These are phyloP conservation scores for Hofmannophila pseudospretella DNA, from an alignment of 2,888 invertebrate species.

Conservation along the genomic window DNA sequence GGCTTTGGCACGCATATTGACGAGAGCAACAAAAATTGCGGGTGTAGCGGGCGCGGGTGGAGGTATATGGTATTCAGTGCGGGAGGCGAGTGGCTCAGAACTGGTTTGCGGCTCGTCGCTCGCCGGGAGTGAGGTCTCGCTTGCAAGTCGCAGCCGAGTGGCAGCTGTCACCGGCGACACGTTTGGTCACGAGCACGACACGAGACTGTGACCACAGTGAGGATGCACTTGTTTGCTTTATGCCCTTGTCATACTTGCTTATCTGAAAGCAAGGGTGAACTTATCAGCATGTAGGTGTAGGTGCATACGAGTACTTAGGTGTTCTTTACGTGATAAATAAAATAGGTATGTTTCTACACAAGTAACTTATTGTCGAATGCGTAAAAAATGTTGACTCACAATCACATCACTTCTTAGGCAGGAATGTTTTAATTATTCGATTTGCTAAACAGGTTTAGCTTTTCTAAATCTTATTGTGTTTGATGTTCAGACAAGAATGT, in stretches of 20 bases:
- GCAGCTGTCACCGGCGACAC: constrained; percentile 36
- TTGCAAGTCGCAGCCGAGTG: constrained; percentile 29
- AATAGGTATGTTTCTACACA: too few relatives aligned
- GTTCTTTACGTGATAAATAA: too few relatives aligned
- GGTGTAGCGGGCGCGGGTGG: constrained; percentile 40
- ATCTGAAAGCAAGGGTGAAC: not conserved
- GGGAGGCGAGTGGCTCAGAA: constrained; percentile 38
- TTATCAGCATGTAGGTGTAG: not conserved
- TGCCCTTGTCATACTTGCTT: constrained; percentile 4
- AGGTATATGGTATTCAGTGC: constrained; percentile 14
- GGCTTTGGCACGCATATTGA: constrained; percentile 44
- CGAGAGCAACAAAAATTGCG: constrained; percentile 50
- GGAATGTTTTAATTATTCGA: constrained; percentile 5
- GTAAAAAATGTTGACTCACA: constrained; percentile 1
- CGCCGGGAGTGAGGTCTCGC: constrained; percentile 31
- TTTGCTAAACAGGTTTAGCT: constrained; percentile 4
- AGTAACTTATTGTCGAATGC: constrained; percentile 2
- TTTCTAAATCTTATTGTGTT: not conserved
- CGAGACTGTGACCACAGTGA: not conserved
- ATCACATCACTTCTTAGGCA: too few relatives aligned
- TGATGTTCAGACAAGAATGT: constrained; percentile 2
- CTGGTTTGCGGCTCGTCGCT: constrained; percentile 52
- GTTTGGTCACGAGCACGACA: constrained; percentile 2
- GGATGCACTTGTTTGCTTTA: constrained; percentile 5
- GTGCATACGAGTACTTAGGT: too few relatives aligned